Base-by-base conservation (phyloP, 2,888 invertebrate genomes). In the Dinocampus coccinellae region DNA sequence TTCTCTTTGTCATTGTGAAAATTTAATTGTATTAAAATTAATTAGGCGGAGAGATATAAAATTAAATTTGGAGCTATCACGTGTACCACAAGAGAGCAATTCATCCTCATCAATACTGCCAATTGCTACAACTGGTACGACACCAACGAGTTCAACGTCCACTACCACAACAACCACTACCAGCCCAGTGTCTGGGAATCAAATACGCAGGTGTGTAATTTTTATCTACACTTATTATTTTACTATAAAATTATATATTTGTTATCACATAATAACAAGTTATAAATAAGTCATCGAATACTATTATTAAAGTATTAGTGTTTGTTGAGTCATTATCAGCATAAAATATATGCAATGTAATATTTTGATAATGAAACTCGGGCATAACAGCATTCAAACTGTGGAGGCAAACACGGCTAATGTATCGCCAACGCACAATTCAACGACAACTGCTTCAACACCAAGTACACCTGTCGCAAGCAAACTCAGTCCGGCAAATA, bases 401-500 rank as follows among this genome's bases (percentile, higher is more conserved):
- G 79, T 78, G 83, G 85, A 87, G 79, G 81, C 80, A 70, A 81
- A 84, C 67, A 79, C 85, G 74, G 78, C 85, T 77, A 79, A 81
- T 80, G 72, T 83, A 76, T 81, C 84, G 73, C 77, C 86, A 75
- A 81, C 85, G 79, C 87, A 85, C 79, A 83, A 85, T 82, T 82
- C 88, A 74, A 83, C 88, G 76, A 85, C 88, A 78, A 88, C 90
- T 77, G 88, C 89, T 75, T 87, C 92, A 82, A 92, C 92, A 63
- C 90, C 91, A 72, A 92, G 92, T 76, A 89, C 90, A 71, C 89
- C 90, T 79, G 88, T 88, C 80, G 88, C 89, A 80, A 91, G 90
- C 88, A 94, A 95, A 89, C 92, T 95, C 86, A 94, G 95, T 83
- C 93, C 95, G 72, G 93, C 94, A 88, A 94, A 93, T 91, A 95